Evolutionary conservation across 2,888 invertebrate species (phyloP), one percentile per base, ranked within the genome.

Genomic region (Isotomurus palustris): DNA sequence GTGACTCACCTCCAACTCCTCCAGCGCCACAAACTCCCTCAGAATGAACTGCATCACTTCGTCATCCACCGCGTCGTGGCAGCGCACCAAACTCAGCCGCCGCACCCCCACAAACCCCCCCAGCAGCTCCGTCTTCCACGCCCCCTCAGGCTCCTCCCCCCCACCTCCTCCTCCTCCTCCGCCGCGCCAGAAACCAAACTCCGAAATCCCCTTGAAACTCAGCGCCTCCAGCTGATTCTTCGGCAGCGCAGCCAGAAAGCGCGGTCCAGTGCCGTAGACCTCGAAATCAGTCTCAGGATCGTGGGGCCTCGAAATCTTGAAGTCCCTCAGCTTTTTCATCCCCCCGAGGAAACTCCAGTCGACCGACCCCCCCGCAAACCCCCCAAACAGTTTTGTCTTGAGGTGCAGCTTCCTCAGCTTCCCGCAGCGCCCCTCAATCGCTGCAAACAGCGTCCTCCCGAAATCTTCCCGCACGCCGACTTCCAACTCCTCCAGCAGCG

Each of bases 331-430:
- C n/a, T 21, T 38, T 14, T 32, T 4, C 48, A 59, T 57, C 12
- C 28, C 49, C 22, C 35, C 32, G 12, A 64, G 32, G 51, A 64
- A 64, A 2, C 17, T 29, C 64, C 64, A 64, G 21, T 62, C 56
- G 2, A 64, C 25, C 22, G 36, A n/a, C n/a, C n/a, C 25, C 4
- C 25, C 5, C 21, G 25, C 28, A 25, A 35, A 3, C 3, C 38
- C 62, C 17, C 43, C 36, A 38, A 64, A 64, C 2, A 17, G n/a
- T n/a, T 59, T 57, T 4, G 44, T 51, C 28, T 59, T 60, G 10
- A 64, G n/a, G 19, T 57, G 49, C 3, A 64, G 35, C 32, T 57
- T 59, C 35, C 47, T 61, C 44, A 64, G 44, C 47, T 60, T 61
- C 3, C 28, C 35, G 6, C 45, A n/a, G 19, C 41, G 40, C 19